Evolutionary conservation across 2,888 invertebrate genomes (phyloP).

Genomic region (Drosophila mulleri): DNA sequence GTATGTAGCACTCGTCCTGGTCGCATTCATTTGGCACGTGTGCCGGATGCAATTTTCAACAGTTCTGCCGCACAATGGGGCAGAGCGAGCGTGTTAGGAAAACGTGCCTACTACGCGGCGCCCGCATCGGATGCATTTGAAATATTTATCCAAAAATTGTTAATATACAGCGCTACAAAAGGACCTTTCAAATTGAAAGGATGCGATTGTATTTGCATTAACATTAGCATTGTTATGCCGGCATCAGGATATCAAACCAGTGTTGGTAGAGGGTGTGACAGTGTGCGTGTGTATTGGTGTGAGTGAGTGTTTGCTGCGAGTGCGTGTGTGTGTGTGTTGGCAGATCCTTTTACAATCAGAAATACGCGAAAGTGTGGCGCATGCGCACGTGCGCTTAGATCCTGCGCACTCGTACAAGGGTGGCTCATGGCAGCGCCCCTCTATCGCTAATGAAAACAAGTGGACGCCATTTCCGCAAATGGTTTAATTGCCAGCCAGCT

Average conservation of each 20-base stretch:
- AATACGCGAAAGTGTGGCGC: constrained; percentile 78
- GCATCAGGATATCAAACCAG: constrained; percentile 57
- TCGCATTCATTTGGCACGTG: constrained; percentile 71
- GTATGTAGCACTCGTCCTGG: constrained; percentile 15
- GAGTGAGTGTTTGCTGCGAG: constrained; percentile 15
- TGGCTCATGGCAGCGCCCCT: constrained; percentile 48
- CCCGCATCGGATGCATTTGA: constrained; percentile 68
- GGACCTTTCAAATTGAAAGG: constrained; percentile 64
- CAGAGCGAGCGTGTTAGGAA: constrained; percentile 32
- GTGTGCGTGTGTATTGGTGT: constrained; percentile 37
- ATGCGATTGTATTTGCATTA: constrained; percentile 80
- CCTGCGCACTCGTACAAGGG: constrained; percentile 50
- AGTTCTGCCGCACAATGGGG: constrained; percentile 40
- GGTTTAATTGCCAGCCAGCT: constrained; percentile 52
- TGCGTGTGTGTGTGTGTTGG: constrained; percentile 25
- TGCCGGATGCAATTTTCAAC: constrained; percentile 71
- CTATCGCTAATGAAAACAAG: constrained; percentile 72
- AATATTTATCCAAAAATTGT: constrained; percentile 69
- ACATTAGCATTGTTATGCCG: constrained; percentile 73
- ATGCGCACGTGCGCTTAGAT: constrained; percentile 73
- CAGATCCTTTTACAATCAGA: constrained; percentile 63
- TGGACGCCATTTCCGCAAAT: constrained; percentile 75
- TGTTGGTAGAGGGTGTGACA: constrained; percentile 56
- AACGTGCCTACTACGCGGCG: constrained; percentile 32
- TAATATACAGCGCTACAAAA: constrained; percentile 65